Evolutionary conservation across 2,113 vertebrate species (phyloP).

Genomic region (Pampusana beccarii): DNA sequence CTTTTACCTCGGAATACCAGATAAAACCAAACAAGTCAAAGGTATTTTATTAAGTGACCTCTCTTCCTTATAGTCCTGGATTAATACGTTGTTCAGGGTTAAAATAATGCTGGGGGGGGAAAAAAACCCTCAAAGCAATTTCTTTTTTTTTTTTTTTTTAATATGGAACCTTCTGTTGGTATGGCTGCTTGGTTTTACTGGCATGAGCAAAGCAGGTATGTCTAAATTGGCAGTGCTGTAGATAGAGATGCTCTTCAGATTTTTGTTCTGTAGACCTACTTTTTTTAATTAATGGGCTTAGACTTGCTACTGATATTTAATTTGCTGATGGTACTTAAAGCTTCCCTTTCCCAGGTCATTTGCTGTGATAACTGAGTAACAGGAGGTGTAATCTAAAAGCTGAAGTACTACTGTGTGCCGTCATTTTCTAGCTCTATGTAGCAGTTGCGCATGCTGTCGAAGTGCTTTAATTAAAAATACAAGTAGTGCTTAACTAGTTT

Average conservation of each 20-base stretch:
- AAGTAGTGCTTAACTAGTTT: background rate
- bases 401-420: background rate
- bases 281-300: background rate
- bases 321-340: background rate
- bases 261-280: background rate
- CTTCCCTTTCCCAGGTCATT: background rate
- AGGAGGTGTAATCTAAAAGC: background rate
- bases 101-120: background rate
- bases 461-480: background rate
- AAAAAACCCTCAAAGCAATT: background rate
- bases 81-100: background rate
- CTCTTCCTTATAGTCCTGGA: background rate
- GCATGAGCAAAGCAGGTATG: background rate
- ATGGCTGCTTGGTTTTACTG: background rate
- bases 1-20: background rate
- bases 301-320: background rate
- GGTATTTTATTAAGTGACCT: background rate
- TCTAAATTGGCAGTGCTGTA: background rate
- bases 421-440: background rate
- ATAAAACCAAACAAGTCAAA: background rate
- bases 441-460: background rate
- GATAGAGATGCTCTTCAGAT: background rate
- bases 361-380: background rate
- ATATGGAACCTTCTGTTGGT: background rate
- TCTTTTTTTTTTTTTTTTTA: background rate